Base-by-base conservation (phyloP, 2,888 invertebrate genomes). In the Adelphocoris suturalis region DNA sequence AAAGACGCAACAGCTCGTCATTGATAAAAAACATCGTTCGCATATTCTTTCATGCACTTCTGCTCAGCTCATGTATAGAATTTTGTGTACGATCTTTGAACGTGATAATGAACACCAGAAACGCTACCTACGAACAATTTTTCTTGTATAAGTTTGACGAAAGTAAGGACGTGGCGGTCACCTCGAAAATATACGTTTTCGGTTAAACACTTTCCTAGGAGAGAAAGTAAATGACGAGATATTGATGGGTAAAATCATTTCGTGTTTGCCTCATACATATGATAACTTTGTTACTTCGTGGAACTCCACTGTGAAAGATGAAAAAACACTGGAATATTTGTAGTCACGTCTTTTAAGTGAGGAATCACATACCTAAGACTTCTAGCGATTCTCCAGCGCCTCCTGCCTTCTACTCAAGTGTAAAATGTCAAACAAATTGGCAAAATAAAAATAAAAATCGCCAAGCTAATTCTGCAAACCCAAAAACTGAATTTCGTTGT, bases 101-200 rank as follows among this genome's bases (percentile, higher is more conserved):
- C 37, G 87, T 1, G 87, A 86, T 48, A 16, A 13, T 47, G 86
- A 86, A 12, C 86, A 86, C 12, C 75, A 86, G 47, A 87, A 47
- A 14, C 11, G 16, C 87, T 11, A 7, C 87, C 11, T 76, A 87
- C 47, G 87, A 37, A 37, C 47, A 87, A n/a, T 87, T 87, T 76
- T 87, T 87, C 46, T 76, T 48, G 13, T 87, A 68, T 23, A 87
- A 75, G n/a, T 87, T 87, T 14, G 78, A 87, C 11, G 28, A 46
- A 0, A 19, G 2, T 52, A 87, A 87, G 23, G 87, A 87, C 48
- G 47, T 87, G 68, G 87, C 87, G 76, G 87, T 27, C 2, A 75
- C 78, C 87, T 87, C 47, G 87, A 87, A 75, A 87, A 87, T 27
- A 16, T 86, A 0, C 46, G 68, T 4, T 86, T 86, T 16, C 86